Base-by-base conservation (phyloP, 1,140 invertebrate species). In the Hyphantria cunea region DNA sequence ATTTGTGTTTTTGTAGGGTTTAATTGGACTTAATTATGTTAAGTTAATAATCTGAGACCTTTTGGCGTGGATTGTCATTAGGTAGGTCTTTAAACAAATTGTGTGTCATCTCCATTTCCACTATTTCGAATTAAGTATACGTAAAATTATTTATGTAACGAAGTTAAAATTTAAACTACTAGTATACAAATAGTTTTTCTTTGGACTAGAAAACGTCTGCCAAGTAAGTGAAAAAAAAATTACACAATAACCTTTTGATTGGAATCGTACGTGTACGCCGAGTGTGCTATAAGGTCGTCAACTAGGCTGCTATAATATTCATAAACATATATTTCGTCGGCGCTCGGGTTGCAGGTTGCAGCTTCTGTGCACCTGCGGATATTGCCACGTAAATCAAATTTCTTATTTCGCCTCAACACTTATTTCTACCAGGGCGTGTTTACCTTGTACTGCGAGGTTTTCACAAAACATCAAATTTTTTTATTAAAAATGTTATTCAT, bases 371-470 rank as follows among this genome's bases (percentile, higher is more conserved):
- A 88, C 80, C 85, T 84, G 82, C 78, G 85, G 80, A 84, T 84
- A 84, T 86, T 86, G 79, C 80, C 74, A 69, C 80, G 78, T 87
- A 88, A 84, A 88, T 88, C 82, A 84, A 78, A 85, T 86, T 86
- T 86, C 79, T 85, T 85, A 86, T 82, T 84, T 83, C 79, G 72
- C 74, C 72, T 74, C 75, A 77, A 78, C 78, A 78, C 74, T 78
- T 84, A 79, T 78, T 77, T 70, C 73, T 70, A 54, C 69, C 49
- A 61, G 41, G 54, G 59, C 53, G 65, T 75, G 63, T 74, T 80
- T 71, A 70, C 53, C 44, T 42, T 37, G 62, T 44, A 47, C 37
- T 53, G 17, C 42, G 25, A 12, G 53, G 45, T 39, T 34, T 31
- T 61, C 15, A 11, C 7, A n/a, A 12, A 25, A 33, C 6, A 34